Base-by-base conservation (phyloP, 2,113 vertebrate genomes). In the Stigmatopora argus region DNA sequence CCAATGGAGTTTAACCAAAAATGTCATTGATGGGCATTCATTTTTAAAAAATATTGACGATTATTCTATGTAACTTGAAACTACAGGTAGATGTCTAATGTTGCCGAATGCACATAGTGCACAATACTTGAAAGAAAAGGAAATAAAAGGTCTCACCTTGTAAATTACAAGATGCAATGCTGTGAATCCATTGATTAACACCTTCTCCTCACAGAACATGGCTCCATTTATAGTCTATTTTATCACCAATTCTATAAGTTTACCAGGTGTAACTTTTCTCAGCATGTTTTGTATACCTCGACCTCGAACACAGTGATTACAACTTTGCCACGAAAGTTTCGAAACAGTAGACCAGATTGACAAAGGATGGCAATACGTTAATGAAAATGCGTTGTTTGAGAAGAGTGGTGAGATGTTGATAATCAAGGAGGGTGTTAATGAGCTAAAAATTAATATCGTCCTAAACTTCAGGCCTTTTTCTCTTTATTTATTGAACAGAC, bases 221-320 rank as follows among this genome's bases (percentile, higher is more conserved):
- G 74, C 81, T 79, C 87, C 87, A 88, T 82, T 86, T 84, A 89
- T 83, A 82, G 86, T 87, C 79, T 74, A 72, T 83, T 86, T 89
- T 87, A 80, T 85, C 88, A 87, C 87, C 85, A 89, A 80, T 85
- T 88, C 85, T 85, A 87, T 89, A 90, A 91, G 90, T 80, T 88
- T 85, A 85, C 79, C 88, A 91, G 85, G 85, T 89, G 86, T 71
- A 70, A 69, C 73, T 86, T 72, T 82, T 87, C 85, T 69, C 81
- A 74, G 70, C 72, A 60, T 18, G 35, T n/a, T 23, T 62, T 73
- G 60, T 71, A 69, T 46, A 69, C 51, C 49, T 64, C 82, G 82
- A 83, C 78, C 79, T 86, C 70, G 77, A 55, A 73, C 83, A 82
- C 81, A 82, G 71, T 83, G 78, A 72, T 72, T 78, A 80, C 75